These are phyloP conservation scores for Calidris pygmaea DNA, from an alignment of 2,113 vertebrate genomes.

Conservation along the genomic window DNA sequence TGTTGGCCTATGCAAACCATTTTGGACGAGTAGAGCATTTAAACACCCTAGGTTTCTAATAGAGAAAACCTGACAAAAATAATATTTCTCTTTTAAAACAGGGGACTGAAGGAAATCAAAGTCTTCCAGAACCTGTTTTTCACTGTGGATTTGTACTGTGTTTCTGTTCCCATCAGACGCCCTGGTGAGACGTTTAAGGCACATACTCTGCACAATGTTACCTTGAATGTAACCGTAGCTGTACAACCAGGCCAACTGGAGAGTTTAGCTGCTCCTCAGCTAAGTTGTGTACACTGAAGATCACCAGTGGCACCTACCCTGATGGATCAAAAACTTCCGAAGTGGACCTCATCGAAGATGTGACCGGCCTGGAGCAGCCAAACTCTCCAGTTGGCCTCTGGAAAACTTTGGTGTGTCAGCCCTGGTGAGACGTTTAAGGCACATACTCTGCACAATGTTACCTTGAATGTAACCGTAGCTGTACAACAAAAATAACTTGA, in stretches of 20 bases:
- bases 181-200: too few species aligned
- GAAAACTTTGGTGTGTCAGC: background rate
- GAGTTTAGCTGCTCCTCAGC: too few species aligned
- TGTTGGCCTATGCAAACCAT: background rate
- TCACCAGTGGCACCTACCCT: background rate
- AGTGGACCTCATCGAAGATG: background rate
- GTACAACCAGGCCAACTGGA: too few species aligned
- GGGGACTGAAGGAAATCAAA: background rate
- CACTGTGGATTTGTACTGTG: background rate
- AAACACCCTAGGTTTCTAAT: background rate
- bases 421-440: background rate
- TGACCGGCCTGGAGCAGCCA: background rate
- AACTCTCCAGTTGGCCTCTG: background rate
- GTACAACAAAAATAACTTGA: background rate
- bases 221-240: too few species aligned
- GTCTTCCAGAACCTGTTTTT: background rate
- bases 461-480: background rate
- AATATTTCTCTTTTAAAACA: background rate
- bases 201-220: too few species aligned
- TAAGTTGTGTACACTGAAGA: background rate
- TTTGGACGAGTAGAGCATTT: background rate
- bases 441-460: background rate
- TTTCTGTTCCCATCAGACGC: background rate
- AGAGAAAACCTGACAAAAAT: background rate
- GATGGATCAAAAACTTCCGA: background rate